Base-by-base conservation (phyloP, 2,797 vertebrate genomes). In the Neosalanx taihuensis region DNA sequence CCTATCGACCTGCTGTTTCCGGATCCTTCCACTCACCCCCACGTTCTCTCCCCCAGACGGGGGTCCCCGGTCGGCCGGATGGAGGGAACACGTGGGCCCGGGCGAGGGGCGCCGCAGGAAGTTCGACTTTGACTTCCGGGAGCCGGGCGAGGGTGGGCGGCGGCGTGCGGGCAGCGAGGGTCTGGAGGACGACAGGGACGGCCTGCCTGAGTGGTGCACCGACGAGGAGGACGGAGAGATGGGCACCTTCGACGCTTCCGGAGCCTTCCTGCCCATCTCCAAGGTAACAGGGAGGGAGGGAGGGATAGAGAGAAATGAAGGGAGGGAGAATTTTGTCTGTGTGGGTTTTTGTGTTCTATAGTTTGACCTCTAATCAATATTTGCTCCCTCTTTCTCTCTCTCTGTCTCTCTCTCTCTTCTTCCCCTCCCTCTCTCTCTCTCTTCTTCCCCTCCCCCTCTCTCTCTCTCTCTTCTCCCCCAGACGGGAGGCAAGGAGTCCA, bases 191-290 rank as follows among this genome's bases (percentile, higher is more conserved):
- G 95, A 96, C 57, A 85, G 95, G 72, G 94, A 96, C 0, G 95
- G 95, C 23, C 91, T 97, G 77, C 96, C 96, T 0, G 96, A 97
- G 83, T 97, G 96, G 96, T 97, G 96, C 75, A 92, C 95, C 3
- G 95, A 97, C 0, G 96, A 97, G 17, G 95, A 95, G 81, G 95
- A 96, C 0, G 94, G 94, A 26, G 96, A 94, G 73, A 95, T 96
- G 96, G 95, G 96, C 72, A 97, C 96, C 15, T 97, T 97, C 1
- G 96, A 97, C 83, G 95, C 96, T 15, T 95, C 96, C 0, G 96
- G 96, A 70, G 95, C 95, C 35, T 97, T 96, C 87, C 90, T 97
- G 89, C 86, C 94, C 9, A 76, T 93, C 12, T 90, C 95, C 90
- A 95, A 94, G 88, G 73, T 26, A 12, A 59, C 17, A 26, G 17